These are phyloP conservation scores for Alviniconcha marisindica DNA, from an alignment of 1,140 invertebrate species.

Conservation along the genomic window DNA sequence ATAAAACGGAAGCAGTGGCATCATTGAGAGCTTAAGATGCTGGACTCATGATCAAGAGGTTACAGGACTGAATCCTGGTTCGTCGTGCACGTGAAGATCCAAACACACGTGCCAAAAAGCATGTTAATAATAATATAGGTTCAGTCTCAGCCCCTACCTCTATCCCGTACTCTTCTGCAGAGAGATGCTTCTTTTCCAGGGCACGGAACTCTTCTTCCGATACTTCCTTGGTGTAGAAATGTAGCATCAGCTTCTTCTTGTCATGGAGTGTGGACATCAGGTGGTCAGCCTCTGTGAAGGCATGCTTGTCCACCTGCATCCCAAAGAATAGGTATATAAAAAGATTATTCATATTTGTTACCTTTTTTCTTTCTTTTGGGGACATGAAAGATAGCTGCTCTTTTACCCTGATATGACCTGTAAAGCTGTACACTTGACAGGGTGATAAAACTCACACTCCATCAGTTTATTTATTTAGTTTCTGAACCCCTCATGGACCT, in stretches of 20 bases:
- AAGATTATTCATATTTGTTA: too few relatives aligned
- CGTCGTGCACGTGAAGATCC: too few relatives aligned
- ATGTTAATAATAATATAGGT: too few relatives aligned
- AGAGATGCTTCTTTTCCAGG: slow-evolving; percentile 72
- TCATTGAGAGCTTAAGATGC: not conserved
- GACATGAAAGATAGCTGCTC: too few relatives aligned
- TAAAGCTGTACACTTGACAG: too few relatives aligned
- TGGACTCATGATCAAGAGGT: not conserved
- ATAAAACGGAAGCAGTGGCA: not conserved
- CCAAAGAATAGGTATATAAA: too few relatives aligned
- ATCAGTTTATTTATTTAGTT: too few relatives aligned
- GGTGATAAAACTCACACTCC: too few relatives aligned
- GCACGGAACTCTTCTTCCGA: slow-evolving; percentile 71
- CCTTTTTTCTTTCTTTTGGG: too few relatives aligned
- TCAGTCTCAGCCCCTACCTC: slow-evolving; percentile 71
- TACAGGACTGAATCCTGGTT: not conserved
- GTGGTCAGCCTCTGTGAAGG: slow-evolving; percentile 64
- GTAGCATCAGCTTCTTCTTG: slow-evolving; percentile 74
- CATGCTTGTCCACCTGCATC: slow-evolving; percentile 50
- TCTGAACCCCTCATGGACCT: too few relatives aligned
- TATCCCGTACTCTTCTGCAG: slow-evolving; percentile 76
- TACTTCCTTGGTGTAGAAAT: slow-evolving; percentile 78
- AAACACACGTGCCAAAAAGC: not conserved
- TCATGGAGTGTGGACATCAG: slow-evolving; percentile 64
- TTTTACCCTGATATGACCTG: too few relatives aligned